Percentiles rank a stretch among this genome's conserved stretches.
Evolutionary conservation across 2,113 vertebrate species (phyloP).

Genomic region (Haliaeetus leucogaster): DNA sequence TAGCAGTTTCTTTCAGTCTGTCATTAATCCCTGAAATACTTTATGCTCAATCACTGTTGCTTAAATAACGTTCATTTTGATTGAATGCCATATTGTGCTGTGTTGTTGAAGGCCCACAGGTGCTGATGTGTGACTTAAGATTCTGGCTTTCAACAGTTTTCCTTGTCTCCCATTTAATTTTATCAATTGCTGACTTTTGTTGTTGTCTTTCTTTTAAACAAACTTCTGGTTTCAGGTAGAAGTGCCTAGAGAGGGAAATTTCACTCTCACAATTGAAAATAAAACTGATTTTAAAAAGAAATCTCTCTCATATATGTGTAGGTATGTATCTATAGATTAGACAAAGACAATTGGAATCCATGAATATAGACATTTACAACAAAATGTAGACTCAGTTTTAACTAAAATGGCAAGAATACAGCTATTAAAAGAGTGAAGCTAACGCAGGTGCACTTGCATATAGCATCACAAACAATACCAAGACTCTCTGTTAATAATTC

Average conservation of each 20-base stretch:
- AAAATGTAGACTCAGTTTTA: background rate
- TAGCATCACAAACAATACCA: background rate
- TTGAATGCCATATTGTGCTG: background rate
- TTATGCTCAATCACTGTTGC: background rate
- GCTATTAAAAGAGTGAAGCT: background rate
- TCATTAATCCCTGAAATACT: background rate
- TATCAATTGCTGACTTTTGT: background rate
- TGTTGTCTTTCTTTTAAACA: background rate
- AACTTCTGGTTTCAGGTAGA: background rate
- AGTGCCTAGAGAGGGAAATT: background rate
- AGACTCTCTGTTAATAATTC: background rate
- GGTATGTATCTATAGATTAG: background rate
- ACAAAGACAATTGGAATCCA: background rate
- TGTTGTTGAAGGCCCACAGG: background rate
- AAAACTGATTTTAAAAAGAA: background rate
- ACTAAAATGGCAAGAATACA: background rate
- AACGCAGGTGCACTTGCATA: background rate
- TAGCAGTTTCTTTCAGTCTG: background rate
- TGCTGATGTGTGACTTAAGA: background rate
- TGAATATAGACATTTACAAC: background rate
- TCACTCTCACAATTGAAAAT: background rate
- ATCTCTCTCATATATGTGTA: background rate
- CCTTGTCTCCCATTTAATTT: background rate
- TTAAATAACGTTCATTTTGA: background rate
- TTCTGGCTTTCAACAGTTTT: background rate